Conservation (phyloP, 2,888 invertebrate species). For the Heliconius cydno region DNA sequence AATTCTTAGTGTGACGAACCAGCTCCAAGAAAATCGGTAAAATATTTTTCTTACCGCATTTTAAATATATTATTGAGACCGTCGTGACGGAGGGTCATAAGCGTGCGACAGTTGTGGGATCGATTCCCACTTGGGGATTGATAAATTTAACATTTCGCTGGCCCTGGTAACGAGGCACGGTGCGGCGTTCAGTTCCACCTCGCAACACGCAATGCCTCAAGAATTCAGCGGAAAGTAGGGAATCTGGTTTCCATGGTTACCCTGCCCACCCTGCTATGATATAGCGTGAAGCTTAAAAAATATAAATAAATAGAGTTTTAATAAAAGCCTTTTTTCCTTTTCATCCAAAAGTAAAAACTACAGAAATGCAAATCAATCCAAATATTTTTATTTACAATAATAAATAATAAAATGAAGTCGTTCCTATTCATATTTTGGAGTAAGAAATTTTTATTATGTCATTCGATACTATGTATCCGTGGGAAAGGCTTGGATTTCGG, state of each 20-base stretch:
- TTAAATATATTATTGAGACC: background rate
- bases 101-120: background rate
- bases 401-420: slow-evolving; percentile 5
- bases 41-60: slow-evolving; percentile 34
- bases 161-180: background rate
- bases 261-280: no score
- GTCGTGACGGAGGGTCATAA: background rate
- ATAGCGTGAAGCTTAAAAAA: background rate
- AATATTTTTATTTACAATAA: background rate
- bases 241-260: no score
- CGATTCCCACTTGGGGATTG: background rate
- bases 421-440: background rate
- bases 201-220: no score
- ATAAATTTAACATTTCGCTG: background rate
- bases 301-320: no score
- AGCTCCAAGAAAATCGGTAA: slow-evolving; percentile 51
- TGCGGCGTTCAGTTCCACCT: background rate
- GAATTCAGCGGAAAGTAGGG: no score
- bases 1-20: slow-evolving; percentile 52
- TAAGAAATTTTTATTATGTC: slow-evolving; percentile 8
- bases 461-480: slow-evolving; percentile 19
- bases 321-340: background rate
- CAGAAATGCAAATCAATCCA: background rate
- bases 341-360: background rate
- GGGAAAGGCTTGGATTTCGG: slow-evolving; percentile 10